Evolutionary conservation across 35 echinoderm and acorn worm species (phyloP), one percentile per base, ranked within the genome.

Genomic region (Ophioderma brevispina): DNA sequence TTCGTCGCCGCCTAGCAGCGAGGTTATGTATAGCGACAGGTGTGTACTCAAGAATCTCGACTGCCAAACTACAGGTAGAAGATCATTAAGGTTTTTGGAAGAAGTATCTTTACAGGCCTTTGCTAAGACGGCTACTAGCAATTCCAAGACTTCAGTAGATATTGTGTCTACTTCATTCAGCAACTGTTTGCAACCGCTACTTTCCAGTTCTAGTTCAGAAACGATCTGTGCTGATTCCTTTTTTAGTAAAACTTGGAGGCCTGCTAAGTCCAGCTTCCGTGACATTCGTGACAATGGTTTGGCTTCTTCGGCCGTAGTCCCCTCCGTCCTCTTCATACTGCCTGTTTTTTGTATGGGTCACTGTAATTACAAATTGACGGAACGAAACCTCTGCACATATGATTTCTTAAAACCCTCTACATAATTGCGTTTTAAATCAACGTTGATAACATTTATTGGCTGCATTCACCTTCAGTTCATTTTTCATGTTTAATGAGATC

Each of bases 41-140:
- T 84, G 81, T 30, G 42, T 84, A 34, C 23, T 84, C 17, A 84
- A 32, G 32, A 84, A 84, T 14, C 25, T 25, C 19, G 81, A 84
- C 6, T 39, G 50, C 50, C 31, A 39, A 14, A 84, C 14, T 31
- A 84, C 14, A 28, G 31, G n/a, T 13, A 84, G 41, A 11, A 84
- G 1, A 32, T 31, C 34, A 59, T 52, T 84, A n/a, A 84, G 50
- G 0, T 84, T 84, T 15, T 31, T 2, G 34, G 38, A 18, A 2
- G 40, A 40, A n/a, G 14, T 81, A 36, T 21, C 8, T 13, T 36
- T 40, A 36, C 0, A 40, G 36, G 23, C 43, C 79, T 81, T 40
- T 13, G 36, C 43, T n/a, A 38, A 36, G n/a, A 17, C 38, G 30
- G 79, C 79, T 40, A 37, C 17, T 28, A 11, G 43, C 23, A 39